A percentile compares a stretch with the other conserved stretches of the same genome.
phyloP scores from a whole-genome alignment of 2,113 vertebrate species.

The Cinclus cinclus region DNA sequence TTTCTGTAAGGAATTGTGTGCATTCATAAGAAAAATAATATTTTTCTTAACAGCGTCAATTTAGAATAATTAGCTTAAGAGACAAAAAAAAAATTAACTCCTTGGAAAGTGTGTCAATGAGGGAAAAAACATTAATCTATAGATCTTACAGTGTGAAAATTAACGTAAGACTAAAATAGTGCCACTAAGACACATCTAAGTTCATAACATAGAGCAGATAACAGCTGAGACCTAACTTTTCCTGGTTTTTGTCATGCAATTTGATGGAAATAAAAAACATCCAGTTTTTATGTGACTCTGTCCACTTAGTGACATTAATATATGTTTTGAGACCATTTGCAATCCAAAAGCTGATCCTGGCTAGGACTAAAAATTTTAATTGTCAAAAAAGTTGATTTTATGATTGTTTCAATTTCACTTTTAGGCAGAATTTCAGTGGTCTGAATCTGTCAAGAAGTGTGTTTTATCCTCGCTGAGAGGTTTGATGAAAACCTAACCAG shows the following conservation, averaged over 20 bases:
- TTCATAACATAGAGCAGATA: background rate
- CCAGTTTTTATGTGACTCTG: background rate
- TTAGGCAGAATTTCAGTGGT: background rate
- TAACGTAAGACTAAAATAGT: background rate
- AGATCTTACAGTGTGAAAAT: background rate
- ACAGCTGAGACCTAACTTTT: background rate
- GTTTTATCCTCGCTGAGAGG: background rate
- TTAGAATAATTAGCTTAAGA: background rate
- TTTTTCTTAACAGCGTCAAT: background rate
- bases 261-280: background rate
- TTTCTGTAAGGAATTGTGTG: background rate
- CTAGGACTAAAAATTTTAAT: background rate
- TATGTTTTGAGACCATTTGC: background rate
- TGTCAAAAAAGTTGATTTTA: background rate
- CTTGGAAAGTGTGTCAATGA: background rate
- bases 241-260: background rate
- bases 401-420: background rate
- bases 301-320: background rate
- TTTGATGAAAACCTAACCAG: background rate
- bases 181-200: background rate
- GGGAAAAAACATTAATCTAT: background rate
- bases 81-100: background rate
- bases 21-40: background rate
- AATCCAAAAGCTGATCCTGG: background rate
- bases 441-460: background rate